Evolutionary conservation across 2,888 invertebrate genomes (phyloP).

Genomic region (Odontomyia ornata): DNA sequence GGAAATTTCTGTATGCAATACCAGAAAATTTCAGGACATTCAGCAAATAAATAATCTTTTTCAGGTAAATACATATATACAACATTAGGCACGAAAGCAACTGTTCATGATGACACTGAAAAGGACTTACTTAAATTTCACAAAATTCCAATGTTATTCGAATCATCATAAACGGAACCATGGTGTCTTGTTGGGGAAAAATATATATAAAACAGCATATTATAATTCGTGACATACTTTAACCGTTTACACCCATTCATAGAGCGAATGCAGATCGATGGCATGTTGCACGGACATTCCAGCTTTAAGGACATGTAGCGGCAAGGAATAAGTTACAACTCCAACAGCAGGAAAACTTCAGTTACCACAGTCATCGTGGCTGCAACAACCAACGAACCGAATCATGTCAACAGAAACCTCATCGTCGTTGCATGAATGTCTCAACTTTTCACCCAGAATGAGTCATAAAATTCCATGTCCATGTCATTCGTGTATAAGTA

Average conservation of each 20-base stretch:
- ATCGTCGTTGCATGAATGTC: constrained; percentile 30
- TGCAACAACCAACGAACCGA: constrained; percentile 9
- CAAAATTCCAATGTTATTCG: too few relatives aligned
- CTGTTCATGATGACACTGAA: too few relatives aligned
- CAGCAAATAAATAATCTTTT: too few relatives aligned
- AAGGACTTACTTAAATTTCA: too few relatives aligned
- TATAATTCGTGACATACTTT: constrained; percentile 1
- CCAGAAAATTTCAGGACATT: too few relatives aligned
- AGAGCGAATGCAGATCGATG: neutral
- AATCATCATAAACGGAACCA: too few relatives aligned
- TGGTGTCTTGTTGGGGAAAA: too few relatives aligned
- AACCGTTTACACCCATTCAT: neutral
- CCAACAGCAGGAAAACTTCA: neutral
- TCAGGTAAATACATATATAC: too few relatives aligned
- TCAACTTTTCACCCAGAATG: constrained; percentile 31
- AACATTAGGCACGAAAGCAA: too few relatives aligned
- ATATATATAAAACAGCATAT: too few relatives aligned
- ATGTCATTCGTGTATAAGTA: neutral
- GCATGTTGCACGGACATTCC: neutral
- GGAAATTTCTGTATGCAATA: too few relatives aligned
- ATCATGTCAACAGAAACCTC: constrained; percentile 34
- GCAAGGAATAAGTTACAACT: neutral
- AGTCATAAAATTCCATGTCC: constrained; percentile 23
- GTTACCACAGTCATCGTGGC: neutral
- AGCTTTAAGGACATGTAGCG: too few relatives aligned